A percentile compares a stretch with the other conserved stretches of the same genome.
Evolutionary conservation across 2,113 vertebrate genomes (phyloP).

Genomic region (Ochotona curzoniae): DNA sequence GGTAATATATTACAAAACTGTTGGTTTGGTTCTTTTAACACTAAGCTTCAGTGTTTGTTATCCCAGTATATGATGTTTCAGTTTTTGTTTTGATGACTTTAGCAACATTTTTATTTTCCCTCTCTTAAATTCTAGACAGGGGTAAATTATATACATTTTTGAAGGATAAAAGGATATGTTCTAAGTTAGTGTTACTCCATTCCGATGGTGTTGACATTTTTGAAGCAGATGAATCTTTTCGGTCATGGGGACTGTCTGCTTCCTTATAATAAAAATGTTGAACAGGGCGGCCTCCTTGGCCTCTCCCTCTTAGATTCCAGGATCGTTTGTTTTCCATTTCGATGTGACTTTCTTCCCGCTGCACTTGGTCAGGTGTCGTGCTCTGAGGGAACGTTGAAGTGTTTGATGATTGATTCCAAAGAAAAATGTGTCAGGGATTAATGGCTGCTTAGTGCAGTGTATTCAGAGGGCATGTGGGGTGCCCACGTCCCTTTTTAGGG

Average conservation of each 20-base stretch:
- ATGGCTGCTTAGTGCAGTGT: too few relatives aligned
- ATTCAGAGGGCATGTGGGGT: too few relatives aligned
- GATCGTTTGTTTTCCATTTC: too few relatives aligned
- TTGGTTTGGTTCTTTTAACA: conserved; percentile 32
- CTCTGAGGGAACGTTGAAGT: too few relatives aligned
- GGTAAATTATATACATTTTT: conserved; percentile 16
- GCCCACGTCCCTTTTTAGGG: too few relatives aligned
- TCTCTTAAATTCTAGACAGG: background rate
- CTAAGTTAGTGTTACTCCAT: background rate
- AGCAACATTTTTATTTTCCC: background rate
- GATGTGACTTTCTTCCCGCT: too few relatives aligned
- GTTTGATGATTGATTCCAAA: too few relatives aligned
- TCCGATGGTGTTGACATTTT: background rate
- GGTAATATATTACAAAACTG: conserved; percentile 26
- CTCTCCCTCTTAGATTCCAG: too few relatives aligned
- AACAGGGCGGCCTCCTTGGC: background rate
- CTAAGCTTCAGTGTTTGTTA: conserved; percentile 7
- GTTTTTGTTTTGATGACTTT: background rate
- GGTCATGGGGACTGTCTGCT: background rate
- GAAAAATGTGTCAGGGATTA: too few relatives aligned
- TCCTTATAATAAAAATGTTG: background rate
- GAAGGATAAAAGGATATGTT: background rate
- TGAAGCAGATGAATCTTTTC: too few relatives aligned
- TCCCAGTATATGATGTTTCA: background rate
- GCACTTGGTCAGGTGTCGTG: too few relatives aligned